Conservation (phyloP, 2,113 vertebrate species). For the Spilogale gracilis region DNA sequence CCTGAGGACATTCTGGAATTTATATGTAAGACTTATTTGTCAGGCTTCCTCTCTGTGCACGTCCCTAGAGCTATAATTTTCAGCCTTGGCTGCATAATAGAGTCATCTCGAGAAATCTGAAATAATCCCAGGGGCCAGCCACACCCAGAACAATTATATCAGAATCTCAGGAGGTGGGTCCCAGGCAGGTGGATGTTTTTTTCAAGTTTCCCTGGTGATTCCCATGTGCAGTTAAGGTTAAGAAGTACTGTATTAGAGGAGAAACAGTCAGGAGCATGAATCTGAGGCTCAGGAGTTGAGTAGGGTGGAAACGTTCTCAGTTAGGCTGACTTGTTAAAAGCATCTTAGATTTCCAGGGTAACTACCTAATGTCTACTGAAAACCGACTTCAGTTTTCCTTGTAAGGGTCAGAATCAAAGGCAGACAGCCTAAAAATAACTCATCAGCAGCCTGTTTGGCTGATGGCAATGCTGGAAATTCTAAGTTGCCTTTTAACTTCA, state of each 20-base stretch:
- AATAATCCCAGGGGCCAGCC: background rate
- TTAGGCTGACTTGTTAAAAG: constrained; percentile 6
- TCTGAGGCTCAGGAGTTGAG: background rate
- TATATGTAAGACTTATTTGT: background rate
- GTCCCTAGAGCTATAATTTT: background rate
- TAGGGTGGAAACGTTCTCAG: background rate
- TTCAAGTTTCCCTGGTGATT: background rate
- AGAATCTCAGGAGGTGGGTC: background rate
- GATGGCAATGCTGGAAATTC: constrained; percentile 52
- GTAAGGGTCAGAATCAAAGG: constrained; percentile 61
- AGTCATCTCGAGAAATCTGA: constrained; percentile 50
- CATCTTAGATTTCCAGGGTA: background rate
- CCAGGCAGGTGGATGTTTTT: background rate
- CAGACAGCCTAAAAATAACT: constrained; percentile 67
- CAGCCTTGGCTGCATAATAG: constrained; percentile 23
- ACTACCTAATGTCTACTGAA: constrained; percentile 45
- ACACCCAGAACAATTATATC: background rate
- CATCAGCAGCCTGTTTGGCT: constrained; percentile 40
- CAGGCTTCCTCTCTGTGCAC: background rate
- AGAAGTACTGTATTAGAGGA: background rate
- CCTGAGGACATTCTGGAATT: constrained; percentile 26
- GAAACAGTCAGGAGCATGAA: background rate
- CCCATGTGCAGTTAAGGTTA: background rate
- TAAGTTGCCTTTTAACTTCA: constrained; percentile 62
- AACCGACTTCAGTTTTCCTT: constrained; percentile 59